Base-by-base conservation (phyloP, 2,797 vertebrate genomes). In the Enteromius afrohamiltoni region DNA sequence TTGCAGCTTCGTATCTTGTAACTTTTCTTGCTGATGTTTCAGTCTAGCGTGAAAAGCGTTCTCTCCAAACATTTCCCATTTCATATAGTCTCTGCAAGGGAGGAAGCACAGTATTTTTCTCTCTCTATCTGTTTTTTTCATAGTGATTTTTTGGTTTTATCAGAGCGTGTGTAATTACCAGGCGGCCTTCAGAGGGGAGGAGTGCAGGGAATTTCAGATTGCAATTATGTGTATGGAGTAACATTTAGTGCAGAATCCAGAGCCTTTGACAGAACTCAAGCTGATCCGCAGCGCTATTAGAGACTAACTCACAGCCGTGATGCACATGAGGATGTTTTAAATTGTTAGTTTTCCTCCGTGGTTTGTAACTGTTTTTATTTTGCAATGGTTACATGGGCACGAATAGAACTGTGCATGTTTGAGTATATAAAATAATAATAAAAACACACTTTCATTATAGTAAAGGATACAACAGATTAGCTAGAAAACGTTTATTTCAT, bases 21-120 rank as follows among this genome's bases (percentile, higher is more conserved):
- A 78, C 65, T 69, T 83, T 83, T 83, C 82, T 77, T 0, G 14
- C 40, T 78, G 82, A 83, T 77, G 40, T 77, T 77, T 75, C 70
- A 62, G 68, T 81, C 69, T 81, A 69, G 40, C 3, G 1, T 81
- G 68, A 81, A 82, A 82, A 76, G 62, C 16, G 8, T 77, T 69
- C 34, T 58, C 37, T 55, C 16, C 19, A 83, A 76, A 68, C 65
- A 34, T 40, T 62, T 71, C 29, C 9, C 7, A 77, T 60, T 77
- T 70, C 53, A 71, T 83, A 71, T 78, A 3, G 51, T 71, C 65
- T 83, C 65, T 62, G 16, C 8, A 37, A 26, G 73, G 19, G 26
- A 67, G 29, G 21, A 78, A 78, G 70, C 47, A 60, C 11, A n/a
- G 34, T 40, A 2, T 78, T 49, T 78, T 34, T 58, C 31, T 23